Evolutionary conservation across 2,113 vertebrate species (phyloP), one percentile per base, ranked within the genome.

Genomic region (Triplophysa rosa): DNA sequence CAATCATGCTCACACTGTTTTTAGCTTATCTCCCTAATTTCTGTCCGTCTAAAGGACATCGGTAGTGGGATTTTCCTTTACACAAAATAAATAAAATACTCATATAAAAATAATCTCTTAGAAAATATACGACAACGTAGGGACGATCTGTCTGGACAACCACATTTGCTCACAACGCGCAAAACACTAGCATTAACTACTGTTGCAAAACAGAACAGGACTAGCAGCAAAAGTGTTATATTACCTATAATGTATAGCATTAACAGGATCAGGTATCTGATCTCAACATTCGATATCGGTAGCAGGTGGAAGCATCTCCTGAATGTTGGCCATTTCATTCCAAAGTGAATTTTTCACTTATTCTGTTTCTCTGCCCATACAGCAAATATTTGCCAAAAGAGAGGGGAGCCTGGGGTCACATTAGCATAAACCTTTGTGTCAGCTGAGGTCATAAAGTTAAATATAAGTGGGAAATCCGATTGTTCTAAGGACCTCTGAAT

Each of bases 71-170:
- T 86, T 80, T 67, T 86, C 87, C 87, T 85, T 87, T 87, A 92
- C 61, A 90, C 84, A 92, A 93, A 95, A 97, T 97, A 95, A 96
- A 96, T 95, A 96, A 95, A 94, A 94, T 89, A 94, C 93, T 93
- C 92, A 95, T 97, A 98, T 94, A 98, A 98, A 98, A 98, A 98
- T 97, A 98, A 95, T 95, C 94, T 98, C 90, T 97, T 94, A 95
- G 90, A 96, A 97, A 98, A 96, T 96, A 97, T 94, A 96, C 90
- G 88, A 91, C 89, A 91, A 91, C 90, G 89, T 86, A 87, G 87
- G 89, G 88, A 89, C 90, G 92, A 87, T 86, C 90, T 91, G 90
- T 92, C 90, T 92, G 92, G 91, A 88, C 87, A 89, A 88, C 87
- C 86, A 85, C 84, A 81, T 81, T 91, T 84, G 80, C 82, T 83